These are phyloP conservation scores for Eristalis tenax DNA, from an alignment of 2,888 invertebrate genomes.

Conservation along the genomic window DNA sequence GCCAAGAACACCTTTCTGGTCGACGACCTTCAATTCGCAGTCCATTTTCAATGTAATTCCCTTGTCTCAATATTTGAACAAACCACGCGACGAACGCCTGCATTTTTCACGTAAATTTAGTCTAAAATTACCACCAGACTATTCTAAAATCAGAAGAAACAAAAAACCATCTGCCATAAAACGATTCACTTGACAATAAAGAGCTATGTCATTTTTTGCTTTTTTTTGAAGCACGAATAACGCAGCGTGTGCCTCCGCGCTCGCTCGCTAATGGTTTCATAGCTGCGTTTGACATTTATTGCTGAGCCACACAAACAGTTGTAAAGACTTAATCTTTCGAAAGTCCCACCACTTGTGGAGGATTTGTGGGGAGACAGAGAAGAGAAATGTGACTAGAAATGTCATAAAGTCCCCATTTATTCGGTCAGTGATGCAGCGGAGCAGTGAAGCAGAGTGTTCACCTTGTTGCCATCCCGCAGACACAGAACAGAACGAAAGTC, in stretches of 20 bases:
- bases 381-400: too few species aligned
- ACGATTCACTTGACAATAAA: neutral
- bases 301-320: neutral
- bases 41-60: neutral
- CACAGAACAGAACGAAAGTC: constrained; percentile 24
- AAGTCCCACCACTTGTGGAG: neutral
- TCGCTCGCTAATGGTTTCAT: neutral
- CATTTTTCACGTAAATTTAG: neutral
- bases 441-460: neutral
- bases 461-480: constrained; percentile 13
- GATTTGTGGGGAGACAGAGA: neutral
- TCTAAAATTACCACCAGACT: neutral
- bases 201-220: neutral
- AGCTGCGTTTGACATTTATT: neutral
- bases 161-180: neutral
- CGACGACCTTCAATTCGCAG: neutral
- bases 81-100: neutral
- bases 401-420: too few species aligned
- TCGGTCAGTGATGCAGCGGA: neutral
- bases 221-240: neutral
- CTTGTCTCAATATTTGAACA: neutral
- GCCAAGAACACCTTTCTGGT: neutral
- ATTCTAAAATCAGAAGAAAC: neutral
- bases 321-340: neutral
- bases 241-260: neutral